phyloP scores from a whole-genome alignment of 2,888 invertebrate species.

The Drosophila subquinaria region DNA sequence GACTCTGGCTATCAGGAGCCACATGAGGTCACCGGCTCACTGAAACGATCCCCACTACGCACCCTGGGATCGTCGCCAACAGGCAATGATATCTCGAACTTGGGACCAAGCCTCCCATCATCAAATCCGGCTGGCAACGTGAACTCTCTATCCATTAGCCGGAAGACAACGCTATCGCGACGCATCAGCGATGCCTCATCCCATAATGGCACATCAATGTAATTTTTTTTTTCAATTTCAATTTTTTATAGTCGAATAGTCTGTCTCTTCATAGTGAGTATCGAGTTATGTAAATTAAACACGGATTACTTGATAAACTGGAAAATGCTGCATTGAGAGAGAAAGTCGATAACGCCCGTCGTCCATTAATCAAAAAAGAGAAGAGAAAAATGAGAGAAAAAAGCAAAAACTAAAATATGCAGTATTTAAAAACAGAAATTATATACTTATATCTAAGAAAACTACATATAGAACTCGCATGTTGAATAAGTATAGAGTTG shows the following conservation, averaged over 20 bases:
- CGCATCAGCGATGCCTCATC: slow-evolving; percentile 85
- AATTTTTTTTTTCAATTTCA: slow-evolving; percentile 72
- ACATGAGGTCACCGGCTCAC: slow-evolving; percentile 84
- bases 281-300: slow-evolving; percentile 49
- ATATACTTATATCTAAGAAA: slow-evolving; percentile 6
- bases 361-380: slow-evolving; percentile 35
- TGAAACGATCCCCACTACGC: slow-evolving; percentile 86
- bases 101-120: slow-evolving; percentile 49
- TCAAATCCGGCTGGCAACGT: slow-evolving; percentile 77
- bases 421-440: slow-evolving; percentile 15
- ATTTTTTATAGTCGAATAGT: slow-evolving; percentile 19
- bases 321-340: slow-evolving; percentile 14
- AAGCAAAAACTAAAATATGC: slow-evolving; percentile 12
- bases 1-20: slow-evolving; percentile 87
- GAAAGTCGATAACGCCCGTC: slow-evolving; percentile 18
- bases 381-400: not conserved
- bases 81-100: slow-evolving; percentile 91
- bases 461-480: slow-evolving; percentile 21
- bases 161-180: slow-evolving; percentile 83
- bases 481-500: slow-evolving; percentile 28
- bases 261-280: slow-evolving; percentile 23
- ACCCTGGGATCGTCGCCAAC: slow-evolving; percentile 91
- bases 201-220: slow-evolving; percentile 83
- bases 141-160: slow-evolving; percentile 86
- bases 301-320: slow-evolving; percentile 26